Evolutionary conservation across 2,113 vertebrate species (phyloP).

Genomic region (Panurus biarmicus): DNA sequence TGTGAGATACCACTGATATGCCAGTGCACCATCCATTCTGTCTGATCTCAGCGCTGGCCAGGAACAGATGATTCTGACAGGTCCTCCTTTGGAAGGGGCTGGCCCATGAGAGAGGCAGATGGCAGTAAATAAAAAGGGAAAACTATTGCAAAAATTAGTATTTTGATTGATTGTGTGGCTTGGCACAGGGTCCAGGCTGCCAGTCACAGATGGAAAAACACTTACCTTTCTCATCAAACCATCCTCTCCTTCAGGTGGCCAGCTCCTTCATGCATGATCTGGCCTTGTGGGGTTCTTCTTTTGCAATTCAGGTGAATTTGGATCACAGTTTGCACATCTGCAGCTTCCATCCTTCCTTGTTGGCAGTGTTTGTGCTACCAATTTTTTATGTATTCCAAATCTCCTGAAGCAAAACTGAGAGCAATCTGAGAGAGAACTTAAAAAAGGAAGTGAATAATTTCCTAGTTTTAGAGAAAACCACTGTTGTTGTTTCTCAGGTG

Average conservation of each 20-base stretch:
- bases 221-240: background rate
- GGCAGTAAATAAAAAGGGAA: background rate
- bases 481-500: background rate
- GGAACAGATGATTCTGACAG: background rate
- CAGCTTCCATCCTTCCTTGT: background rate
- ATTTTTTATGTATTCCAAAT: background rate
- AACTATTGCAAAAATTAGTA: background rate
- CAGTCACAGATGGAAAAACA: background rate
- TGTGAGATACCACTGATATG: background rate
- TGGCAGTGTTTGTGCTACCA: background rate
- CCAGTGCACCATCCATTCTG: background rate
- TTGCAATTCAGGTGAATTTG: background rate
- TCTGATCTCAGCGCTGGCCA: background rate
- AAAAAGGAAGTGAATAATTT: background rate
- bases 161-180: background rate
- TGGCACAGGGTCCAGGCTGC: rapidly evolving
- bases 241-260: background rate
- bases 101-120: background rate
- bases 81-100: background rate
- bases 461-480: background rate
- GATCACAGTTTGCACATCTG: background rate
- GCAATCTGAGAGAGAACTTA: background rate
- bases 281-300: background rate
- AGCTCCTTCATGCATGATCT: rapidly evolving
- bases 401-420: background rate